Evolutionary conservation across 2,888 invertebrate genomes (phyloP), one percentile per base, ranked within the genome.

Genomic region (Eilema caniola): DNA sequence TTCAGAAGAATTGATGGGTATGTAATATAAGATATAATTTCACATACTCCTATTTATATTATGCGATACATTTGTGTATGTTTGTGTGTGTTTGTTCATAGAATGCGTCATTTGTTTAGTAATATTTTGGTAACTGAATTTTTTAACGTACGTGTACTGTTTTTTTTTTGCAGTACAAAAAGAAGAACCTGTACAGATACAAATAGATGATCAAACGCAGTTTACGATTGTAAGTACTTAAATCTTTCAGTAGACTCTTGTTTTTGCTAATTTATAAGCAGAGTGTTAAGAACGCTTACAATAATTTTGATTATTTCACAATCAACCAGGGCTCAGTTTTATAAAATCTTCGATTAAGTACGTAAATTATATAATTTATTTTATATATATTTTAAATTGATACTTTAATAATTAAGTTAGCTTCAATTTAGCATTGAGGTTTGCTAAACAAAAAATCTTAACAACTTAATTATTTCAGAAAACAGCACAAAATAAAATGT

Each of bases 401-500:
- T n/a, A n/a, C n/a, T n/a, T n/a, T n/a, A n/a, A 12, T 24, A 57
- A 0, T 57, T 23, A 24, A 14, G 23, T 12, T 24, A n/a, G 33
- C n/a, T 12, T n/a, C 11, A n/a, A n/a, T n/a, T n/a, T n/a, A n/a
- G n/a, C n/a, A 33, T 14, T 24, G 11, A 5, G 14, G 23, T 0
- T 20, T 31, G 7, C 61, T 31, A 16, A 7, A 37, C 24, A 37
- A 62, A 37, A 62, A 0, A 33, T 31, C 23, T 28, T 20, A 23
- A 61, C 11, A 41, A 3, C 41, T 16, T 16, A 41, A 41, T 16
- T 41, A 14, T 83, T 76, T 14, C 86, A 95, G 95, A 95, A 95
- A 84, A 86, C 93, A 0, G 92, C 93, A 0, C 94, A 95, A 86
- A 97, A 97, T 84, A 97, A 98, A 90, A 97, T 98, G 97, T 93